phyloP scores from a whole-genome alignment of 2,113 vertebrate genomes.

The Bubo bubo region DNA sequence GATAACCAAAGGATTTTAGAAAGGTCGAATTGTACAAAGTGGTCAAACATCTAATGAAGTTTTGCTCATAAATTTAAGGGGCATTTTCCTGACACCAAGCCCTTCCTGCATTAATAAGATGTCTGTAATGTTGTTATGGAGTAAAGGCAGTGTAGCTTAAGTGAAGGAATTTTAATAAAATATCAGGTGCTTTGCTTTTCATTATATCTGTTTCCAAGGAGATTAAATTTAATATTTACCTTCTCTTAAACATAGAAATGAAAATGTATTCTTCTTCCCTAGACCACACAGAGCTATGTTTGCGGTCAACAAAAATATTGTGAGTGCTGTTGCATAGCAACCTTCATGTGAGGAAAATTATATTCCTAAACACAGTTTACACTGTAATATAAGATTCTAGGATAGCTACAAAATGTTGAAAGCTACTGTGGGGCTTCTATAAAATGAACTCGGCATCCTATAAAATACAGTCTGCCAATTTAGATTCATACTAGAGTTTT shows the following conservation, averaged over 20 bases:
- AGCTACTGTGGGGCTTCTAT: not conserved
- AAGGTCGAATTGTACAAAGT: not conserved
- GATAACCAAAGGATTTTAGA: not conserved
- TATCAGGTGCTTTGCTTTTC: not conserved
- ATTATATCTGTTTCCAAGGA: not conserved
- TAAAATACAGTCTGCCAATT: not conserved
- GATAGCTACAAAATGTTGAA: conserved; percentile 22
- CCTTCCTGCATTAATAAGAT: not conserved
- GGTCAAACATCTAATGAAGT: not conserved
- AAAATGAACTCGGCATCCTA: not conserved
- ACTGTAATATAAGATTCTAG: not conserved
- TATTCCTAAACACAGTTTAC: conserved; percentile 40
- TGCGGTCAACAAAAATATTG: conserved; percentile 69
- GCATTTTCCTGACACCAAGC: not conserved
- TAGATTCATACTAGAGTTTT: not conserved
- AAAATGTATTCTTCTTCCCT: not conserved
- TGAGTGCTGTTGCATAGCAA: conserved; percentile 74
- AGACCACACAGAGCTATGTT: conserved; percentile 34
- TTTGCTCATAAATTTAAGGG: not conserved
- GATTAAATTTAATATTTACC: conserved; percentile 4
- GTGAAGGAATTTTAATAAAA: not conserved
- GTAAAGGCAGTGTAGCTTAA: not conserved
- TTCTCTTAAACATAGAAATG: not conserved
- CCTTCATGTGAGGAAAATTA: conserved; percentile 41
- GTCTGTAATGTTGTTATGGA: not conserved